Evolutionary conservation across 2,113 vertebrate species (phyloP).

Genomic region (Hippocampus guttulatus): DNA sequence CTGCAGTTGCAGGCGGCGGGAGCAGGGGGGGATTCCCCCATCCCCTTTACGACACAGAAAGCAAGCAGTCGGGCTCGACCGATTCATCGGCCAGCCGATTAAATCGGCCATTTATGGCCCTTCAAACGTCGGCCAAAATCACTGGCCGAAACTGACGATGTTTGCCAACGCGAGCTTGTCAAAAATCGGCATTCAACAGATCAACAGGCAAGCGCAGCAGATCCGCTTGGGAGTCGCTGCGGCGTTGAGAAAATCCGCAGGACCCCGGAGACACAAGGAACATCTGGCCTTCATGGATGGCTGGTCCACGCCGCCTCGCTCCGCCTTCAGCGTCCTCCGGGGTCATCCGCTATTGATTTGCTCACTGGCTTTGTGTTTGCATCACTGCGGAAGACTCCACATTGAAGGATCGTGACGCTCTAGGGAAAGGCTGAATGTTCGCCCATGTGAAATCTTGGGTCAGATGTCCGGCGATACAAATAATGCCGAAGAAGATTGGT

Average conservation of each 20-base stretch:
- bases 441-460: too few relatives aligned
- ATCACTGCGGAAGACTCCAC: background rate
- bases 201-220: background rate
- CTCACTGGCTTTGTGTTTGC: conserved; percentile 28
- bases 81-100: too few relatives aligned
- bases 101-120: too few relatives aligned
- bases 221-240: background rate
- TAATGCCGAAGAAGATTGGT: too few relatives aligned
- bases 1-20: background rate
- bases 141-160: too few relatives aligned
- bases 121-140: too few relatives aligned
- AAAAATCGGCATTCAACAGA: too few relatives aligned
- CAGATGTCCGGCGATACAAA: too few relatives aligned
- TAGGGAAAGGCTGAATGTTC: too few relatives aligned
- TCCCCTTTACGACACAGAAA: background rate
- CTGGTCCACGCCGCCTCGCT: conserved; percentile 19
- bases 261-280: conserved; percentile 25
- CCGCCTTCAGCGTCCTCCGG: conserved; percentile 46
- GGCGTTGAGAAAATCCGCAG: conserved; percentile 18
- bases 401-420: background rate
- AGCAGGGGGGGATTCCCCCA: background rate
- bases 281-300: conserved; percentile 57
- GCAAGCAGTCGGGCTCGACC: background rate
- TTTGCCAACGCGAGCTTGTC: too few relatives aligned
- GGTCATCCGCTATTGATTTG: conserved; percentile 52